Percentiles rank a stretch among this genome's conserved stretches.
These are phyloP conservation scores for Willowsia nigromaculata DNA, from an alignment of 2,888 invertebrate genomes.

Conservation along the genomic window DNA sequence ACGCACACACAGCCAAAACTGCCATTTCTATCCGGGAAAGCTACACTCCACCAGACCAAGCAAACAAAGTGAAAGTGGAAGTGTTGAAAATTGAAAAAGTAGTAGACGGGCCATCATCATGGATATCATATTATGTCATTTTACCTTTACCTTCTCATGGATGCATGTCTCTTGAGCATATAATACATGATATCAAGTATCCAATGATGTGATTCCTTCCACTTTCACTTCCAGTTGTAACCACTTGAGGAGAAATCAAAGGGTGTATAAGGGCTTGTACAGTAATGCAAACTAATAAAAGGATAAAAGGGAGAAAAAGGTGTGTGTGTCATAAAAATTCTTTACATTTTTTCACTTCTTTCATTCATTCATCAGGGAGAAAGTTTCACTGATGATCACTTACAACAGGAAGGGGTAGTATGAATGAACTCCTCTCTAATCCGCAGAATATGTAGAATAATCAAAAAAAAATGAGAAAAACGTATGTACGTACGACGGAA, in stretches of 20 bases:
- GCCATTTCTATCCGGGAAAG: not conserved
- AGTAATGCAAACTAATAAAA: constrained; percentile 26
- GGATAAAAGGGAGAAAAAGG: not conserved
- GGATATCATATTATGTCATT: not conserved
- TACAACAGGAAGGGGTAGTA: not conserved
- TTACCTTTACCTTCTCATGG: not conserved
- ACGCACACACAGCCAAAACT: not conserved
- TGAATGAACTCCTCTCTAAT: not conserved
- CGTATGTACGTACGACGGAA: not conserved
- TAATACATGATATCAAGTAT: not conserved
- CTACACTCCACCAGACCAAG: not conserved
- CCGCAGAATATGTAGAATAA: not conserved
- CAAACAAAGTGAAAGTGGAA: constrained; percentile 17
- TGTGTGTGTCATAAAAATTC: not conserved
- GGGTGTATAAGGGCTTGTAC: not conserved
- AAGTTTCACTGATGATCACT: not conserved
- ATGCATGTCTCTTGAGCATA: not conserved
- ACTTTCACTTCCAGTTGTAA: not conserved
- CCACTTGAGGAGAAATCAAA: constrained; percentile 15
- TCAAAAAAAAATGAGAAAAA: not conserved
- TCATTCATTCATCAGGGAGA: not conserved
- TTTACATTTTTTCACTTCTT: not conserved
- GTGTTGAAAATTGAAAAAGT: not conserved
- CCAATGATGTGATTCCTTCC: not conserved
- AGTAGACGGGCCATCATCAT: not conserved